Base-by-base conservation (phyloP, 2,113 vertebrate species). In the Syngnathus floridae region DNA sequence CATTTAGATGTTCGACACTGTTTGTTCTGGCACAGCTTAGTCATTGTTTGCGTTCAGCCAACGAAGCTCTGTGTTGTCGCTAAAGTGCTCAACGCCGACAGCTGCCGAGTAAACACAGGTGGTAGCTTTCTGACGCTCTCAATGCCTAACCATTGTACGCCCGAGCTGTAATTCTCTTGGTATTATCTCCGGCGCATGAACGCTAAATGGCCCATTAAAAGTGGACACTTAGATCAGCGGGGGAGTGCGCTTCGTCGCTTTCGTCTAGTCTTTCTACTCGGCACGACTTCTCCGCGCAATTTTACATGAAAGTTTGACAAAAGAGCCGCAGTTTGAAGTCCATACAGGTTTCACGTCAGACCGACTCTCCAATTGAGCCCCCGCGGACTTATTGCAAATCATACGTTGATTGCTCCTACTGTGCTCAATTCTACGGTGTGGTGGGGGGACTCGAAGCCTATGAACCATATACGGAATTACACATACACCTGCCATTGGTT, bases 171-270 rank as follows among this genome's bases (percentile, higher is more conserved):
- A 61, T 69, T 63, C 76, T 69, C 63, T 37, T 14, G 6, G 13
- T 35, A 56, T 56, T 56, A 41, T 76, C 67, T 79, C 64, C 64
- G 65, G 78, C 76, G 73, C 80, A 35, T 35, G 69, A 78, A 80
- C 77, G 75, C 82, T 84, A 86, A 85, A 69, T 79, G 77, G 83
- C 79, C 65, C 76, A 87, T 88, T 85, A 88, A 87, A 88, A 89
- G 57, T 86, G 77, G 78, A 89, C 80, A 83, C 74, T 65, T 67
- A 79, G 82, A 78, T 84, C 86, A 84, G 75, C 56, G 55, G 84
- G 82, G 13, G 83, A 88, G 77, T 82, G 68, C 70, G 67, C 56
- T 75, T 62, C 79, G 76, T 82, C 68, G 71, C 71, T 57, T 66
- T 55, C 70, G 69, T 66, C 74, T 81, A 75, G 77, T 86, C 78